Evolutionary conservation across 2,888 invertebrate species (phyloP).

Genomic region (Cephus pygmeus): DNA sequence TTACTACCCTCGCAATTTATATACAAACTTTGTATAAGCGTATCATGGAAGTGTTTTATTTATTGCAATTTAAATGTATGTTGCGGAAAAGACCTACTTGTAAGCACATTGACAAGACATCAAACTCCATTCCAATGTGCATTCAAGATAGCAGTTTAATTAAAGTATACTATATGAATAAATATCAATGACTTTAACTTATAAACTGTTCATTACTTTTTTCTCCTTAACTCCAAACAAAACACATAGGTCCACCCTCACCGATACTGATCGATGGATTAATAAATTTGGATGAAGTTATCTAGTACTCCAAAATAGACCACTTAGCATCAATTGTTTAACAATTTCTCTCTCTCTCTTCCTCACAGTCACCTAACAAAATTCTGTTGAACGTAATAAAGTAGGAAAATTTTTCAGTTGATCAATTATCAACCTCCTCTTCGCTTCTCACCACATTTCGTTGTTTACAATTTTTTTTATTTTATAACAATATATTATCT

Average conservation of each 20-base stretch:
- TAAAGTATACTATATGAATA: background rate
- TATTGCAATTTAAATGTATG: background rate
- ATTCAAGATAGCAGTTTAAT: background rate
- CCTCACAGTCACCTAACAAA: background rate
- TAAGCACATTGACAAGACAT: background rate
- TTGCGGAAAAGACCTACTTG: background rate
- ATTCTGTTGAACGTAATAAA: background rate
- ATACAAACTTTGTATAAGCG: background rate
- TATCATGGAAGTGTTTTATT: background rate
- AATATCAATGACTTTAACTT: background rate
- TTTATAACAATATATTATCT: slow-evolving; percentile 46
- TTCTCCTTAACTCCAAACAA: background rate
- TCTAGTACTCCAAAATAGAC: background rate
- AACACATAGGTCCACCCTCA: background rate
- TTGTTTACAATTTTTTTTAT: slow-evolving; percentile 20
- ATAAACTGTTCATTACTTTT: background rate
- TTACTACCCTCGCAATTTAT: background rate
- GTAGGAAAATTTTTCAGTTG: background rate
- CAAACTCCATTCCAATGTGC: background rate
- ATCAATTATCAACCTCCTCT: background rate
- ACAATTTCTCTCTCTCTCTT: background rate
- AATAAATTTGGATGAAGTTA: background rate
- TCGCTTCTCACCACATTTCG: background rate
- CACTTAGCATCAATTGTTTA: background rate
- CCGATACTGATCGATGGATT: background rate